Conservation (phyloP, 2,113 vertebrate genomes). For the Plotosus lineatus region DNA sequence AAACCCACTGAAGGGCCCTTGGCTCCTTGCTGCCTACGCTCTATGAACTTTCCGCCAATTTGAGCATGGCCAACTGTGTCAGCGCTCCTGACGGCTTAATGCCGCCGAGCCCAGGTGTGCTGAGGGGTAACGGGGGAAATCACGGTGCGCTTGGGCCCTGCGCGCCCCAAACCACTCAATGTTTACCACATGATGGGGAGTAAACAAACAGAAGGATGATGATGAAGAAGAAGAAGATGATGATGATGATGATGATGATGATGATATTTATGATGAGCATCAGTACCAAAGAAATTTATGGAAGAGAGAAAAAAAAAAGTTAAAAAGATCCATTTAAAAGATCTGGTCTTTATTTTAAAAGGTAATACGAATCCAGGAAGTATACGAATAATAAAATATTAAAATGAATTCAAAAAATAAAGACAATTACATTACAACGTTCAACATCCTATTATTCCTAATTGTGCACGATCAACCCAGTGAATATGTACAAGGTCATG, state of each 20-base stretch:
- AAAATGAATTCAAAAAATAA: too few relatives aligned
- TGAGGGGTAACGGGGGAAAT: constrained; percentile 75
- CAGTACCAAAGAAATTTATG: neutral
- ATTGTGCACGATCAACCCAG: neutral
- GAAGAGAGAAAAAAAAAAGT: neutral
- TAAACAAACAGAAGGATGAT: constrained; percentile 57
- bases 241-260: constrained; percentile 17
- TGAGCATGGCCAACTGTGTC: constrained; percentile 59
- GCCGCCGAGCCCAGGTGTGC: constrained; percentile 72
- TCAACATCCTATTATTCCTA: neutral
- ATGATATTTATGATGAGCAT: neutral
- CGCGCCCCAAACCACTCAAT: constrained; percentile 46
- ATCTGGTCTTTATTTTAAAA: too few relatives aligned
- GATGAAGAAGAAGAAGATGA: constrained; percentile 31
- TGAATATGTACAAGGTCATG: neutral
- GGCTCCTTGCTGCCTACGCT: constrained; percentile 21
- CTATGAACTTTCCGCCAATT: constrained; percentile 57
- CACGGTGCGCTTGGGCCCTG: constrained; percentile 53
- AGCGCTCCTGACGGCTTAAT: constrained; percentile 60
- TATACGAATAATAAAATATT: neutral
- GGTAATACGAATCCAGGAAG: too few relatives aligned
- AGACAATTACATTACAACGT: neutral
- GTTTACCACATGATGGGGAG: constrained; percentile 49
- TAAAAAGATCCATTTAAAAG: too few relatives aligned
- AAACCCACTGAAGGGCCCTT: neutral